Percentiles rank a stretch among this genome's conserved stretches.
These are phyloP conservation scores for Vidua chalybeata DNA, from an alignment of 2,113 vertebrate species.

Conservation along the genomic window DNA sequence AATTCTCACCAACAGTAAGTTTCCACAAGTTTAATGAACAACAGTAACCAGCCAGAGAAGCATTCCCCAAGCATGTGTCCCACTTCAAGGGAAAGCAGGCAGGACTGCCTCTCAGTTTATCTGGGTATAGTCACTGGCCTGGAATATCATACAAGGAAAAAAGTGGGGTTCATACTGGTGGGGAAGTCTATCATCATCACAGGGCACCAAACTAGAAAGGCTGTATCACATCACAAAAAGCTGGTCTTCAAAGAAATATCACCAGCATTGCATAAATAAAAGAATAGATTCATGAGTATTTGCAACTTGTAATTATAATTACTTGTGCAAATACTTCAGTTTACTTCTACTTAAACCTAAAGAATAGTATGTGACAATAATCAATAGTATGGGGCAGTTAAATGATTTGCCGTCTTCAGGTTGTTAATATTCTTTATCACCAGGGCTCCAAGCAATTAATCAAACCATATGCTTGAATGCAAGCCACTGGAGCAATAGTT, in stretches of 20 bases:
- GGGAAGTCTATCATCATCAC: not conserved
- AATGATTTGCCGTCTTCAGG: not conserved
- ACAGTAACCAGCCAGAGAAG: not conserved
- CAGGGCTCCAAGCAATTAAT: slow-evolving; percentile 13
- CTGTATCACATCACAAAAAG: not conserved
- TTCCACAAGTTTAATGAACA: not conserved
- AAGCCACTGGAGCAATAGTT: slow-evolving; percentile 16
- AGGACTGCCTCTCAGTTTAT: not conserved
- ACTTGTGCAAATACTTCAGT: not conserved
- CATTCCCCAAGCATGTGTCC: fast-evolving
- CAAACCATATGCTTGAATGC: slow-evolving; percentile 22
- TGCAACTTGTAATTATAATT: not conserved
- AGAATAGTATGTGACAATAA: not conserved
- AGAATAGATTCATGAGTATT: not conserved
- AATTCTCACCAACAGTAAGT: not conserved
- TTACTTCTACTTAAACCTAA: not conserved
- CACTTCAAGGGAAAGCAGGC: not conserved
- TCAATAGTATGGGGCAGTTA: not conserved
- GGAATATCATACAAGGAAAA: not conserved
- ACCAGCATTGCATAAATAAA: not conserved
- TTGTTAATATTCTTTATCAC: slow-evolving; percentile 26
- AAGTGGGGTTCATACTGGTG: not conserved
- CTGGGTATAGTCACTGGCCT: not conserved
- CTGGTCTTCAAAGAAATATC: not conserved
- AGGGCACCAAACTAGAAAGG: not conserved